A percentile compares a stretch with the other conserved stretches of the same genome.
Conservation (phyloP, 2,797 vertebrate genomes). For the Pseudochirops corinnae region DNA sequence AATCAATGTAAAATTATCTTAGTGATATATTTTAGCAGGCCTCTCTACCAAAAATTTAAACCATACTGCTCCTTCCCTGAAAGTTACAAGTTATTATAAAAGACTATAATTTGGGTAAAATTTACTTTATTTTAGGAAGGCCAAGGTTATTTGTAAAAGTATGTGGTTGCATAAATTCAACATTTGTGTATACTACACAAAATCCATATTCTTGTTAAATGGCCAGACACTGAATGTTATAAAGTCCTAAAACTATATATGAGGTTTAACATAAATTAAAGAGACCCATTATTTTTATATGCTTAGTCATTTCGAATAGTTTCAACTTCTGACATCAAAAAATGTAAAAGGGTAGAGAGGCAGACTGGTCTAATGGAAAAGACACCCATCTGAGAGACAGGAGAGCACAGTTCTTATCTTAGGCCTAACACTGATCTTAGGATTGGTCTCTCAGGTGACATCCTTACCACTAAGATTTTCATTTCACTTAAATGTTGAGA, state of each 20-base stretch:
- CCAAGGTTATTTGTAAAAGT: constrained; percentile 15
- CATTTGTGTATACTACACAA: constrained; percentile 19
- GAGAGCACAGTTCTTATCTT: background rate
- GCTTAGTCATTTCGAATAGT: background rate
- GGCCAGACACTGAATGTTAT: background rate
- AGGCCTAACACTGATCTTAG: background rate
- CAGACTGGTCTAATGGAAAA: background rate
- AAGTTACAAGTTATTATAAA: constrained; percentile 21
- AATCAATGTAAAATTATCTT: background rate
- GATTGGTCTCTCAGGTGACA: constrained; percentile 19
- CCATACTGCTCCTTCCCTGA: constrained; percentile 14
- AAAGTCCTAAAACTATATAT: constrained; percentile 31
- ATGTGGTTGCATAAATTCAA: constrained; percentile 19
- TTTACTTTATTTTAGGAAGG: constrained; percentile 12
- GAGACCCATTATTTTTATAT: background rate
- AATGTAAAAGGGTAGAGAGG: background rate
- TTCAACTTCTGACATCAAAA: constrained; percentile 23
- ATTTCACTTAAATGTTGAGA: background rate
- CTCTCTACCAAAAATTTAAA: background rate
- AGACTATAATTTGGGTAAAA: constrained; percentile 25
- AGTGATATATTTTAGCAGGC: constrained; percentile 30
- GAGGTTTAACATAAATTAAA: constrained; percentile 7
- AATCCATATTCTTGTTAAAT: background rate
- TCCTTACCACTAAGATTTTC: constrained; percentile 6
- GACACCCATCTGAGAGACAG: background rate